Conservation (phyloP, 2,113 vertebrate genomes). For the Heliornis fulica region DNA sequence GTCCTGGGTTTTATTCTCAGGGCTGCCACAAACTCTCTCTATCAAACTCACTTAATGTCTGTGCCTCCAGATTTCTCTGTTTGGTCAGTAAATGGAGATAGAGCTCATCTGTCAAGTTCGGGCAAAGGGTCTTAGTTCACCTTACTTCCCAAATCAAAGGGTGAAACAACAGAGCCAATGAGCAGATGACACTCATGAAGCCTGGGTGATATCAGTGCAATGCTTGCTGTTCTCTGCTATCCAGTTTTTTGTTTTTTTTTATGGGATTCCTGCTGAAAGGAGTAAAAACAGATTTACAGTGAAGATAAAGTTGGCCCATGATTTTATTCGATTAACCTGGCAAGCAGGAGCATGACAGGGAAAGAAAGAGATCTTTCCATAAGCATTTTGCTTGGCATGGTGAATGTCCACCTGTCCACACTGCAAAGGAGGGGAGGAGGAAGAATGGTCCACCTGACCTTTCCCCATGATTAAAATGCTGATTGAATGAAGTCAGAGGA, state of each 20-base stretch:
- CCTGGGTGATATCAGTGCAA: background rate
- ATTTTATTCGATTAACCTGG: slow-evolving; percentile 11
- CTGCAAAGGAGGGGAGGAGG: slow-evolving; percentile 26
- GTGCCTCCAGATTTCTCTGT: background rate
- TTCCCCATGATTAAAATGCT: slow-evolving; percentile 36
- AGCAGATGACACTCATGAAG: background rate
- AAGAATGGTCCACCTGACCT: slow-evolving; percentile 15
- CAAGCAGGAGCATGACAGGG: background rate
- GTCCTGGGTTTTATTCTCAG: background rate
- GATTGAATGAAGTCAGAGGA: slow-evolving; percentile 37
- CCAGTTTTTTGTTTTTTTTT: background rate
- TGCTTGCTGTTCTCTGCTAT: accelerated
- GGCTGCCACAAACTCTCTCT: background rate
- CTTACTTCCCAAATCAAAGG: background rate
- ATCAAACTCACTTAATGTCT: background rate
- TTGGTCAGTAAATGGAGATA: background rate
- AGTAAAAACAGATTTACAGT: background rate
- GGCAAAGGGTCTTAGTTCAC: background rate
- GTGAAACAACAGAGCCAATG: background rate
- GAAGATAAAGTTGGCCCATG: background rate
- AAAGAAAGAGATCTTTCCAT: background rate
- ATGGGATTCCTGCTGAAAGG: background rate
- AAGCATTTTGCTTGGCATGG: slow-evolving; percentile 22
- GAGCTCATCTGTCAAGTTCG: background rate
- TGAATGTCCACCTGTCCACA: slow-evolving; percentile 29